These are phyloP conservation scores for Podarcis lilfordi DNA, from an alignment of 2,797 vertebrate species.

Conservation along the genomic window DNA sequence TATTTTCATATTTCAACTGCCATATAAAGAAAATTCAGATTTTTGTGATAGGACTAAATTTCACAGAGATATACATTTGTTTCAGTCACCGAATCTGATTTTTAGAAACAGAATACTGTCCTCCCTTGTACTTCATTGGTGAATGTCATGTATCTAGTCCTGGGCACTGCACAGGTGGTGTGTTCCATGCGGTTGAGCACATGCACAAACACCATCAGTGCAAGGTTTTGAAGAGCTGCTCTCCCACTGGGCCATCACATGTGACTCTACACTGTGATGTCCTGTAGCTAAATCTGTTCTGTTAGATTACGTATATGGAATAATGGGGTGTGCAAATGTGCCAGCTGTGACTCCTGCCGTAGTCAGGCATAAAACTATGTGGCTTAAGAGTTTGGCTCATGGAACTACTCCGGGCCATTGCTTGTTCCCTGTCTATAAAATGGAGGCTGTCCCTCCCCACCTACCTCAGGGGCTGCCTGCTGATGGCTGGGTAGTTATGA, in stretches of 20 bases:
- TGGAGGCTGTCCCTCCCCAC: constrained; percentile 29
- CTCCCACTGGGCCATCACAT: not conserved
- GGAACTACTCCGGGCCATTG: not conserved
- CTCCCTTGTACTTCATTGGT: not conserved
- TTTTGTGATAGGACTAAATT: not conserved
- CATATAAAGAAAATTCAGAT: constrained; percentile 2
- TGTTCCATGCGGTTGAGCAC: not conserved
- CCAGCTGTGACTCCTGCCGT: not conserved
- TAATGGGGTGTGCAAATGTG: constrained; percentile 1
- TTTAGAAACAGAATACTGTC: not conserved
- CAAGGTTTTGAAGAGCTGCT: not conserved
- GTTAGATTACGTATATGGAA: constrained; percentile 11
- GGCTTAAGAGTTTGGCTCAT: constrained; percentile 14
- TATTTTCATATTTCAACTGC: not conserved
- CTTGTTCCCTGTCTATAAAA: constrained; percentile 8
- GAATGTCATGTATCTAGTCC: not conserved
- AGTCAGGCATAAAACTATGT: not conserved
- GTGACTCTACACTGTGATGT: constrained; percentile 14
- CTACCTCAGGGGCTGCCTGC: constrained; percentile 42
- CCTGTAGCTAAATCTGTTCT: constrained; percentile 24
- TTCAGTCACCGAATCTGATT: constrained; percentile 11
- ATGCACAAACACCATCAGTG: constrained; percentile 6
- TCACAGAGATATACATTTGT: not conserved
- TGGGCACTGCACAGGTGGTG: not conserved
- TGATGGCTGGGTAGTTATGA: constrained; percentile 32